Base-by-base conservation (phyloP, 1,140 invertebrate species). In the Chelonus insularis region DNA sequence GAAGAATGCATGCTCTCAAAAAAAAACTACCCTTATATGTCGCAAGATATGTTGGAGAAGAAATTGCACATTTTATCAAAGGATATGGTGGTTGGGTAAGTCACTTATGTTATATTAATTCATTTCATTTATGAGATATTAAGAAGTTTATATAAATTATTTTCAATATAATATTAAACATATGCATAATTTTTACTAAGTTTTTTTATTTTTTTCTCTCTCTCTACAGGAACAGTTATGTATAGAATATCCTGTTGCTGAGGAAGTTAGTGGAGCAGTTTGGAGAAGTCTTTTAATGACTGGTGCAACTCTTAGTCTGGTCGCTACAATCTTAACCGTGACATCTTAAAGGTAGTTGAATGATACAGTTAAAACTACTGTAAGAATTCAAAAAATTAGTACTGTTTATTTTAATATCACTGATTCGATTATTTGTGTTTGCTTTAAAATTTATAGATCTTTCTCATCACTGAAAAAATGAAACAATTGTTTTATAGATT, bases 271-370 rank as follows among this genome's bases (percentile, higher is more conserved):
- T 43, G 82, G 84, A 45, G 84, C 82, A 23, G 76, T 86, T 29
- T 86, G 85, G 84, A 79, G 81, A 52, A 83, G 84, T 64, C 78
- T 86, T 25, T 62, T 86, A 20, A 82, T 84, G 73, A 85, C 85
- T 32, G 84, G 84, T 58, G 79, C 85, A 29, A 85, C 84, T 5
- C 78, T 86, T 39, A 84, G 85, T 51, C 72, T 86, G 23, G 78
- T 85, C 14, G 84, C 84, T 6, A 83, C 83, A 18, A 79, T 82
- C 57, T 63, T 82, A 60, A 76, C 79, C 18, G 77, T 79, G 34
- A 79, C 78, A 57, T 80, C 80, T 45, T 80, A 70, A 77, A 51
- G 20, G 20, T 11, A 60, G 39, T 16, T 29, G 14, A 11, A 9
- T 43, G 18, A 45, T 45, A n/a, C n/a, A n/a, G n/a, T n/a, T n/a